phyloP scores from a whole-genome alignment of 1,140 invertebrate genomes.

The Caenorhabditis remanei region DNA sequence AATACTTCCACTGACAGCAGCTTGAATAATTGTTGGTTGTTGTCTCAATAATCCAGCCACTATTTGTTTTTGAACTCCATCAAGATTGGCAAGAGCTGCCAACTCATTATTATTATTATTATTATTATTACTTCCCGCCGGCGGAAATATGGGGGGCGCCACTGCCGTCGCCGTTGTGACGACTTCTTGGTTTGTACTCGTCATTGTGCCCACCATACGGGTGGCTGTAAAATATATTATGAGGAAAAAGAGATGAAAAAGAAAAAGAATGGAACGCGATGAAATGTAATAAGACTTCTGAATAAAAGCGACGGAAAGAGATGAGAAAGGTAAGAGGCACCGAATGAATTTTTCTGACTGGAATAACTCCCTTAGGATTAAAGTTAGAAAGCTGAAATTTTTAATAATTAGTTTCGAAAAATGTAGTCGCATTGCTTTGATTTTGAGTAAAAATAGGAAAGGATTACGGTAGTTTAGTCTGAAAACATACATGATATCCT shows the following conservation, averaged over 20 bases:
- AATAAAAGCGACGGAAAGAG: neutral
- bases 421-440: too few relatives aligned
- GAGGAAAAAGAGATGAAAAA: neutral
- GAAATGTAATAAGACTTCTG: neutral
- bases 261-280: neutral
- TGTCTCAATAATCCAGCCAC: slow-evolving; percentile 13
- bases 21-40: slow-evolving; percentile 8
- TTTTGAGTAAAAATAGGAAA: too few relatives aligned
- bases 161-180: neutral
- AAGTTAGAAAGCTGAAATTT: neutral
- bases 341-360: neutral
- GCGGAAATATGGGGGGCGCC: slow-evolving; percentile 11
- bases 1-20: neutral
- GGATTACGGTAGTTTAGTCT: too few relatives aligned
- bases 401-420: too few relatives aligned
- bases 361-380: neutral
- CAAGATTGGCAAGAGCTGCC: neutral
- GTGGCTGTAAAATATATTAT: neutral
- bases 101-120: slow-evolving; percentile 35
- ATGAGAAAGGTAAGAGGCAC: neutral
- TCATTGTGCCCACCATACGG: slow-evolving; percentile 21
- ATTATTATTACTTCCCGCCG: neutral
- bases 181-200: neutral
- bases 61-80: slow-evolving; percentile 18
- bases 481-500: too few relatives aligned